A percentile compares a stretch with the other conserved stretches of the same genome.
These are phyloP conservation scores for Latheticus oryzae DNA, from an alignment of 2,888 invertebrate genomes.

Conservation along the genomic window DNA sequence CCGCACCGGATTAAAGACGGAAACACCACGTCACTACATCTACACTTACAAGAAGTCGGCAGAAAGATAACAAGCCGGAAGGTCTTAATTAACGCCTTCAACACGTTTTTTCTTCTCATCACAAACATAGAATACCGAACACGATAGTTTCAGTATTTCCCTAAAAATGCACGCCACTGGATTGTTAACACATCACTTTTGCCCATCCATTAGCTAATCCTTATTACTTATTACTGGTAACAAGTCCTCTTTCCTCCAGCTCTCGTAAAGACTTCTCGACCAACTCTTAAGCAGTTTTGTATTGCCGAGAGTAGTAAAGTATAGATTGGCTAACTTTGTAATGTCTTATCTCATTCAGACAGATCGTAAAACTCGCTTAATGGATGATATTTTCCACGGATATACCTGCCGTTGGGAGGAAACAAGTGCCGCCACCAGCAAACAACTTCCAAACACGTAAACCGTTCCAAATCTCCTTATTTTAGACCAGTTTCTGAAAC, in stretches of 20 bases:
- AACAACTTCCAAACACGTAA: slow-evolving; percentile 31
- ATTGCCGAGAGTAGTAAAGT: slow-evolving; percentile 58
- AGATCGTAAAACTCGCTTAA: slow-evolving; percentile 62
- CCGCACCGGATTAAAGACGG: slow-evolving; percentile 37
- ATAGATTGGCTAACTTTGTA: slow-evolving; percentile 65
- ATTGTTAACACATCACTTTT: too few relatives aligned
- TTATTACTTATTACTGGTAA: too few relatives aligned
- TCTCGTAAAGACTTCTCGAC: slow-evolving; percentile 5
- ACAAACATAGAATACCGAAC: too few relatives aligned
- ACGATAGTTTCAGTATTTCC: too few relatives aligned
- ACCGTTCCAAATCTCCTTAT: slow-evolving; percentile 36
- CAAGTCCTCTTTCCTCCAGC: too few relatives aligned
- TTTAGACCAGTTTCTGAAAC: slow-evolving; percentile 12
- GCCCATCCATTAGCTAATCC: too few relatives aligned
- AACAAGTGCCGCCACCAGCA: slow-evolving; percentile 44
- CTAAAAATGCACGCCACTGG: too few relatives aligned
- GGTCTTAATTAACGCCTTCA: neutral
- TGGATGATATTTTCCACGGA: slow-evolving; percentile 59
- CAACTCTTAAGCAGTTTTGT: slow-evolving; percentile 27
- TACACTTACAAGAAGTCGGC: too few relatives aligned
- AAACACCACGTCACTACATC: slow-evolving; percentile 28
- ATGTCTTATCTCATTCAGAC: slow-evolving; percentile 63
- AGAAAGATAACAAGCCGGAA: slow-evolving; percentile 9
- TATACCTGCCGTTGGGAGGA: slow-evolving; percentile 52
- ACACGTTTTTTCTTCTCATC: too few relatives aligned